Conservation (phyloP, 2,888 invertebrate species). For the Masnerella sp. region DNA sequence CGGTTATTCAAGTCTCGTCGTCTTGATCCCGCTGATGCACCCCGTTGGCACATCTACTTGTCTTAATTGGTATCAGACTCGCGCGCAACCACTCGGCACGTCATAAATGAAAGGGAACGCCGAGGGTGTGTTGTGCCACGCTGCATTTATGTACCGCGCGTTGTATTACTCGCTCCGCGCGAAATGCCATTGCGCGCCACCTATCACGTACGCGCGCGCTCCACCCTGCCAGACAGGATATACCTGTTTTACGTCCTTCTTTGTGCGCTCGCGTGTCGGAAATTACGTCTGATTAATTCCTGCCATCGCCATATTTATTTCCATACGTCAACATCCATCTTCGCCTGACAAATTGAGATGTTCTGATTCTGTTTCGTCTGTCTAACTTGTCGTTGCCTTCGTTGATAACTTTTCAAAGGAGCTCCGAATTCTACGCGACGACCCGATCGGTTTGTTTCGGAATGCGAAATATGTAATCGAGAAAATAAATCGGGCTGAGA, state of each 20-base stretch:
- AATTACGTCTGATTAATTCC: slow-evolving; percentile 40
- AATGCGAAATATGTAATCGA: too few relatives aligned
- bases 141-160: slow-evolving; percentile 49
- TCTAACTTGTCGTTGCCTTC: too few relatives aligned
- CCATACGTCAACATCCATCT: background rate
- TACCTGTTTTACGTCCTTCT: slow-evolving; percentile 22
- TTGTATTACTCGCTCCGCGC: slow-evolving; percentile 42
- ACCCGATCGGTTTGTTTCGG: too few relatives aligned
- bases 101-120: slow-evolving; percentile 71
- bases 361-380: too few relatives aligned
- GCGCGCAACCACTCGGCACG: slow-evolving; percentile 67
- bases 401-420: too few relatives aligned
- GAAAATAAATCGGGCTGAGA: too few relatives aligned
- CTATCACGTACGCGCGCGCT: slow-evolving; percentile 15
- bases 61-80: slow-evolving; percentile 72
- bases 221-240: slow-evolving; percentile 18
- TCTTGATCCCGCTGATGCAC: slow-evolving; percentile 60
- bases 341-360: slow-evolving; percentile 1
- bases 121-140: slow-evolving; percentile 48
- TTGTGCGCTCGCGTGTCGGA: slow-evolving; percentile 20
- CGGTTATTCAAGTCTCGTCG: slow-evolving; percentile 52
- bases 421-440: background rate
- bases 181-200: slow-evolving; percentile 38
- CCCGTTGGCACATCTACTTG: slow-evolving; percentile 66
- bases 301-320: slow-evolving; percentile 26